Percentiles rank a stretch among this genome's conserved stretches.
These are phyloP conservation scores for Drosophila fulvimacula DNA, from an alignment of 2,888 invertebrate species.

Conservation along the genomic window DNA sequence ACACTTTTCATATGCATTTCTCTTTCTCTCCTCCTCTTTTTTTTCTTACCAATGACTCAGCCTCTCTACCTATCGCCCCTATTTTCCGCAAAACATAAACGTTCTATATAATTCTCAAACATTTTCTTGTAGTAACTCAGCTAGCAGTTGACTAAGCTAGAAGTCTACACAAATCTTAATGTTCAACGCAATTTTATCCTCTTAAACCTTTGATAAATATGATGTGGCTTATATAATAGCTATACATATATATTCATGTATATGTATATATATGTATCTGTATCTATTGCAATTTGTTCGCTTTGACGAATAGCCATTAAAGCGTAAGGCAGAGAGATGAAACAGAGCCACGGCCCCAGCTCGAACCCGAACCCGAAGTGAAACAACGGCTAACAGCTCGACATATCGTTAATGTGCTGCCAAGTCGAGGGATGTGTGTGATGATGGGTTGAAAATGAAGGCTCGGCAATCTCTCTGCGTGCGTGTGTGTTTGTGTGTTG, in stretches of 20 bases:
- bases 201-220: slow-evolving; percentile 18
- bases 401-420: slow-evolving; percentile 68
- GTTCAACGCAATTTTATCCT: slow-evolving; percentile 1
- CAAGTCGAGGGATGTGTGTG: slow-evolving; percentile 21
- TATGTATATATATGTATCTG: slow-evolving; percentile 11
- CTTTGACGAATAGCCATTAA: slow-evolving; percentile 65
- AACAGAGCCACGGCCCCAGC: not conserved
- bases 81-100: not conserved
- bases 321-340: slow-evolving; percentile 42
- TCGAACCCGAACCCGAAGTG: slow-evolving; percentile 14
- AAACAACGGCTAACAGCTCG: slow-evolving; percentile 60
- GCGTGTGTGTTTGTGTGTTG: not conserved
- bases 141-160: not conserved
- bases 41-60: not conserved
- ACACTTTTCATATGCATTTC: not conserved
- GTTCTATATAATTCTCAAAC: not conserved
- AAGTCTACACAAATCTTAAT: slow-evolving; percentile 21
- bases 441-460: slow-evolving; percentile 35
- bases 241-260: not conserved
- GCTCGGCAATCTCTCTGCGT: slow-evolving; percentile 15
- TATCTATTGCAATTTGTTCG: slow-evolving; percentile 54
- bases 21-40: not conserved
- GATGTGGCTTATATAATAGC: slow-evolving; percentile 11
- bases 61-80: not conserved
- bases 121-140: not conserved